These are phyloP conservation scores for Cataglyphis livida DNA, from an alignment of 2,888 invertebrate genomes.

Conservation along the genomic window DNA sequence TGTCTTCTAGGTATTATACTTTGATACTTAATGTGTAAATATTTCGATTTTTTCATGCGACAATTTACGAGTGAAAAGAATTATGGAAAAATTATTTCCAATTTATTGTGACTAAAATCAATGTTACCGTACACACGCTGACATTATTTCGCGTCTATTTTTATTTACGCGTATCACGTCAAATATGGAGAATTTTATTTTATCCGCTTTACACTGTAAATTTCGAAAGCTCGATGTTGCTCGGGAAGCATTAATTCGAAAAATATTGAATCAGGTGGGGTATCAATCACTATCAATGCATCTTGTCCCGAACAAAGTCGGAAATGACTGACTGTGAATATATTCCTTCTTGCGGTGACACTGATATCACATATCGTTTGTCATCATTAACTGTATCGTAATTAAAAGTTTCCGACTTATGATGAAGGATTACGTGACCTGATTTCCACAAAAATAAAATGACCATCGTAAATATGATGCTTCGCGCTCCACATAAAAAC, in stretches of 20 bases:
- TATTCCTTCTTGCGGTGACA: slow-evolving; percentile 48
- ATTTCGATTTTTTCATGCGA: background rate
- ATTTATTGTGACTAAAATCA: slow-evolving; percentile 12
- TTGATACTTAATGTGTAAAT: background rate
- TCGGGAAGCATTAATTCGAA: slow-evolving; percentile 30
- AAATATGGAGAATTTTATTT: slow-evolving; percentile 27
- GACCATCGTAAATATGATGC: slow-evolving; percentile 47
- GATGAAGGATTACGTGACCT: slow-evolving; percentile 64
- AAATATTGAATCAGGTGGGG: slow-evolving; percentile 28
- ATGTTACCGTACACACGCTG: background rate
- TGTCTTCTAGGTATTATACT: background rate
- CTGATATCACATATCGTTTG: slow-evolving; percentile 58
- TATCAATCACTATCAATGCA: slow-evolving; percentile 45
- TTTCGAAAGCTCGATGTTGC: slow-evolving; percentile 13
- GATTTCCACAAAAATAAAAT: slow-evolving; percentile 59
- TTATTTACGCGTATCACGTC: background rate
- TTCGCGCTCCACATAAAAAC: slow-evolving; percentile 30
- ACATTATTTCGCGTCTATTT: slow-evolving; percentile 30
- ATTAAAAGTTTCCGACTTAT: slow-evolving; percentile 66
- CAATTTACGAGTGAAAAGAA: background rate
- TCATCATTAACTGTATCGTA: slow-evolving; percentile 66
- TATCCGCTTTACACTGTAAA: slow-evolving; percentile 6
- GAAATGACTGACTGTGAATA: slow-evolving; percentile 54
- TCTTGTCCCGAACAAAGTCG: slow-evolving; percentile 37
- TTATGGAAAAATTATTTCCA: slow-evolving; percentile 7